phyloP scores from a whole-genome alignment of 2,888 invertebrate genomes.

The Dermolepida albohirtum region DNA sequence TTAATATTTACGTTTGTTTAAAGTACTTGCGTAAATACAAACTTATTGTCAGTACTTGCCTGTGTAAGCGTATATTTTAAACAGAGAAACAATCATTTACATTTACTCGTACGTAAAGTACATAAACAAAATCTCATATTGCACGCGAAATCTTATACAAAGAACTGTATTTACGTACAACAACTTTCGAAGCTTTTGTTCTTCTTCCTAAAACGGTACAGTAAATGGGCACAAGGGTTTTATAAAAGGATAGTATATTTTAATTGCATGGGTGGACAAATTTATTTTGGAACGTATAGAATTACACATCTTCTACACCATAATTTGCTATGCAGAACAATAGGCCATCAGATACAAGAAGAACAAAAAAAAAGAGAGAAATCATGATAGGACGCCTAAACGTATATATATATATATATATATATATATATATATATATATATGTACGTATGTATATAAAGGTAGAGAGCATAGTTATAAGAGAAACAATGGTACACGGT shows the following conservation, averaged over 20 bases:
- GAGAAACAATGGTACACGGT: conserved; percentile 35
- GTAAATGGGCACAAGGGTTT: too few species aligned
- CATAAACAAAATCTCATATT: too few species aligned
- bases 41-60: too few species aligned
- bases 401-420: too few species aligned
- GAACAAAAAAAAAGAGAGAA: conserved; percentile 20
- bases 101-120: too few species aligned
- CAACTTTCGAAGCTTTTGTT: conserved; percentile 1
- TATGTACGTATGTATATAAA: not conserved
- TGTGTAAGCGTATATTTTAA: too few species aligned
- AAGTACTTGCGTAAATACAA: too few species aligned
- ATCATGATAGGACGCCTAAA: conserved; percentile 4
- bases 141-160: too few species aligned
- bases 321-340: conserved; percentile 36
- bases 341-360: conserved; percentile 28
- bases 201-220: conserved; percentile 8
- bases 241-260: conserved; percentile 20
- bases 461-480: not conserved
- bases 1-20: too few species aligned
- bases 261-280: conserved; percentile 39
- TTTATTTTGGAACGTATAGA: conserved; percentile 34
- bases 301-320: conserved; percentile 31
- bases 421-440: not conserved
- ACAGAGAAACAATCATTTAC: too few species aligned
- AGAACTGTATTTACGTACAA: not conserved